These are phyloP conservation scores for Seira sanloemensis DNA, from an alignment of 2,888 invertebrate species.

Conservation along the genomic window DNA sequence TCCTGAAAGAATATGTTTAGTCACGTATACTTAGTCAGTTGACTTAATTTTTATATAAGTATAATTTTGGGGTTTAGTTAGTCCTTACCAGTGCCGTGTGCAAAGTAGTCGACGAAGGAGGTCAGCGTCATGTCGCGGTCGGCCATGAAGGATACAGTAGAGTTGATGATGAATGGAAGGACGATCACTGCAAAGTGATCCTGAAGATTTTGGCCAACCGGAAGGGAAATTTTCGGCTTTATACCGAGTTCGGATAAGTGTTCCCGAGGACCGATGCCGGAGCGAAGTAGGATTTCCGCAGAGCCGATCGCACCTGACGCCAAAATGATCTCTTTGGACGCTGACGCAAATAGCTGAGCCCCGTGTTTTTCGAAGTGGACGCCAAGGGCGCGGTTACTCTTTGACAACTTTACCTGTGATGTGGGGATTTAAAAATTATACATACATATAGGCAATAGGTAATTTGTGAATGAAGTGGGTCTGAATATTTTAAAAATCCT, in stretches of 20 bases:
- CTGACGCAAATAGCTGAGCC: constrained; percentile 84
- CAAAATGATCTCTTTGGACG: constrained; percentile 90
- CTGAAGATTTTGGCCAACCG: constrained; percentile 69
- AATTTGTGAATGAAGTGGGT: too few species aligned
- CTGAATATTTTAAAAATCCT: too few species aligned
- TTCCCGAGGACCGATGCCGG: background rate
- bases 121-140: constrained; percentile 62
- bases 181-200: constrained; percentile 61
- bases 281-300: constrained; percentile 80
- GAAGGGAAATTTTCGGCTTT: constrained; percentile 62
- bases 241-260: constrained; percentile 19
- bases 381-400: constrained; percentile 86
- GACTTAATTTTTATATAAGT: too few species aligned
- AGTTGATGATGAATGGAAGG: constrained; percentile 56
- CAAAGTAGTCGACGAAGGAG: constrained; percentile 58
- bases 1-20: constrained; percentile 77
- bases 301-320: constrained; percentile 95
- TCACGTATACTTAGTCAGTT: too few species aligned
- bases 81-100: constrained; percentile 65
- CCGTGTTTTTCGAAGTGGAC: constrained; percentile 88
- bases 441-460: background rate
- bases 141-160: constrained; percentile 58
- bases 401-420: constrained; percentile 71
- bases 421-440: constrained; percentile 79
- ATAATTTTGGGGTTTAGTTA: too few species aligned